Conservation (phyloP, 2,888 invertebrate genomes). For the Lagria hirta region DNA sequence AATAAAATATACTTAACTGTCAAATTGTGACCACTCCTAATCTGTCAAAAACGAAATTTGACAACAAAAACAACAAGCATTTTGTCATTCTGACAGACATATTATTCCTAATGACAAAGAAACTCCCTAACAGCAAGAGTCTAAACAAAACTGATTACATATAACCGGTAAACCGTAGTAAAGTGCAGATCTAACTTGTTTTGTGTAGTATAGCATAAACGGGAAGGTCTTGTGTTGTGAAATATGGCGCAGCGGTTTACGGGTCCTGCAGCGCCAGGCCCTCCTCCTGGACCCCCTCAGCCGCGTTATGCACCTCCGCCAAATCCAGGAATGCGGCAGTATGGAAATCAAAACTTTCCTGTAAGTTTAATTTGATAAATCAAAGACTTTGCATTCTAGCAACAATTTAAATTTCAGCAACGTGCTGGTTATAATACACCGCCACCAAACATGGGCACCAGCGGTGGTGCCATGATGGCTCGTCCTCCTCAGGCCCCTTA, state of each 20-base stretch:
- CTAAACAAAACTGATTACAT: no score
- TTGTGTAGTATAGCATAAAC: no score
- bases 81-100: no score
- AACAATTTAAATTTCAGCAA: constrained; percentile 51
- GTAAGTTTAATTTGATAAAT: constrained; percentile 57
- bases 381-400: constrained; percentile 3
- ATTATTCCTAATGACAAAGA: no score
- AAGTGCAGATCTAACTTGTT: no score
- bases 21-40: no score
- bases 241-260: constrained; percentile 62
- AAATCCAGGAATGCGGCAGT: constrained; percentile 67
- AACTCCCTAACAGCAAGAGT: no score
- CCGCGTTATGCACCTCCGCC: constrained; percentile 65
- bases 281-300: constrained; percentile 58
- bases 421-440: constrained; percentile 64
- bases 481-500: constrained; percentile 60
- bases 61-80: no score
- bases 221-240: no score
- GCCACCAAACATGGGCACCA: constrained; percentile 61
- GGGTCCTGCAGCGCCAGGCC: constrained; percentile 56
- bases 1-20: no score
- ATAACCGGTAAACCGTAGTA: no score
- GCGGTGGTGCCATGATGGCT: constrained; percentile 60
- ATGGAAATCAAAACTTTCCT: constrained; percentile 74
- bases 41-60: no score